Base-by-base conservation (phyloP, 2,113 vertebrate genomes). In the Onychostoma macrolepis region DNA sequence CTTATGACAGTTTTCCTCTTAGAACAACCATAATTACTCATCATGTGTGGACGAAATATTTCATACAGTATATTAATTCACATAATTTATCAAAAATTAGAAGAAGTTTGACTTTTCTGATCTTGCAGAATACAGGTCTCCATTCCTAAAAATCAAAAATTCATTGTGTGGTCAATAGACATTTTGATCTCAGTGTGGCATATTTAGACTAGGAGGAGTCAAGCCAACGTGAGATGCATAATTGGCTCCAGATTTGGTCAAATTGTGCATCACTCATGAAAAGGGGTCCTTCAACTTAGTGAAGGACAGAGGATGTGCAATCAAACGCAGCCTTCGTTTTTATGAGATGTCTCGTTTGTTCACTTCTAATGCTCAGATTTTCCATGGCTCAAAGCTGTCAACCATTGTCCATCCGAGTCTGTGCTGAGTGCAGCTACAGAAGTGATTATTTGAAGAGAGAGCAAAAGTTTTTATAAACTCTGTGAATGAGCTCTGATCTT, bases 381-480 rank as follows among this genome's bases (percentile, higher is more conserved):
- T 94, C 94, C 93, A 90, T 82, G 77, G 76, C 17, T 87, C 84
- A 15, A 80, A 85, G 41, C 85, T 90, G 90, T 93, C 87, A 86
- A 86, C 85, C 90, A 79, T 89, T 83, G 65, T 90, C 80, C 84
- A 83, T 89, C 71, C 45, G 41, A 67, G 58, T 67, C 80, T 67
- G 69, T 77, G 17, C 74, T 77, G 67, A 84, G 82, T 53, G 85
- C 88, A 72, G 63, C 50, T 78, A 74, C 83, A 87, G 80, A 91
- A 90, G 90, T 91, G 87, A 92, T 93, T 92, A 90, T 90, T 93
- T 91, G 83, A 69, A 53, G 87, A 72, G 91, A 91, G 90, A 89
- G 88, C 88, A 76, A 90, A 83, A 83, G 85, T 89, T 89, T 90
- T 93, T 93, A 92, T 90, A 74, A 81, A 90, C 41, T n/a, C 72